A percentile compares a stretch with the other conserved stretches of the same genome.
phyloP scores from a whole-genome alignment of 2,888 invertebrate species.

The Lepidochrysops patricia region DNA sequence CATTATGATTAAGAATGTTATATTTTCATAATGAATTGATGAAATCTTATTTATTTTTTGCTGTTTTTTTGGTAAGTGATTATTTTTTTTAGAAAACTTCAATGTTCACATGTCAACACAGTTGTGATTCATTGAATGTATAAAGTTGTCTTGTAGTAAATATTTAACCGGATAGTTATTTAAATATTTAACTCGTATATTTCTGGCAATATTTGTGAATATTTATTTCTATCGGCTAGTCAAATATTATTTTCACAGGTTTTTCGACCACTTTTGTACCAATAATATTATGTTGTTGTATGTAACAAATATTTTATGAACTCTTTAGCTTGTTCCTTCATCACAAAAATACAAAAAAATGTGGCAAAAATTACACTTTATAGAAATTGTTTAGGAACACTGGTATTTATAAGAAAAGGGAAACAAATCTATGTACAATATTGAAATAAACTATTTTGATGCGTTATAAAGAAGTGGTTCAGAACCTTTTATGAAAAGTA shows the following conservation, averaged over 20 bases:
- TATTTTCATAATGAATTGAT: conserved; percentile 6
- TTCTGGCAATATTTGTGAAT: background rate
- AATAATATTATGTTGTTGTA: background rate
- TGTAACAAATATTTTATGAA: background rate
- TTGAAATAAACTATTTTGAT: background rate
- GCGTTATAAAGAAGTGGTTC: background rate
- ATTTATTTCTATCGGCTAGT: background rate
- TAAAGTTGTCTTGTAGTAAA: background rate
- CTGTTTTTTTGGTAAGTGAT: too few species aligned
- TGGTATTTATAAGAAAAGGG: background rate
- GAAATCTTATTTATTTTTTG: conserved; percentile 6
- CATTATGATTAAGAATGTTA: background rate
- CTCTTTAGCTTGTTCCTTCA: background rate
- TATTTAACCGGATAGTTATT: background rate
- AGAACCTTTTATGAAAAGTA: background rate
- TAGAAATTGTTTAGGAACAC: background rate
- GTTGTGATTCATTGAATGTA: too few species aligned
- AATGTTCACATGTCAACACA: too few species aligned
- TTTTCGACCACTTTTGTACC: background rate
- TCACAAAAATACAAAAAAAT: background rate
- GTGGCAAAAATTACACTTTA: background rate
- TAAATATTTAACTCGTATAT: background rate
- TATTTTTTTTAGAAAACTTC: too few species aligned
- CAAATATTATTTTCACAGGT: background rate
- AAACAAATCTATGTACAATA: conserved; percentile 6